A percentile compares a stretch with the other conserved stretches of the same genome.
Conservation (phyloP, 2,797 vertebrate species). For the Danio jaintianensis region DNA sequence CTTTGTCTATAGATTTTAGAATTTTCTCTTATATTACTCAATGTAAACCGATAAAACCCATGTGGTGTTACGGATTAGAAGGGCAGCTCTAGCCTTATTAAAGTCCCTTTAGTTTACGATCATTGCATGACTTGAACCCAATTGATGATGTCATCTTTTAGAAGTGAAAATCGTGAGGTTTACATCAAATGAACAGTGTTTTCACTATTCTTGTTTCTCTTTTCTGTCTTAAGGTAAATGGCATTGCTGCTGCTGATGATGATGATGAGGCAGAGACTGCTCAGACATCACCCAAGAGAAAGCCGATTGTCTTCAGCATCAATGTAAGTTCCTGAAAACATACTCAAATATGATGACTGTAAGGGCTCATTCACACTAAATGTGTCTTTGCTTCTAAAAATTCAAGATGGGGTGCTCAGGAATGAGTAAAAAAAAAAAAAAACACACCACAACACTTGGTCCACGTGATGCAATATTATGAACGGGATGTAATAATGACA, state of each 20-base stretch:
- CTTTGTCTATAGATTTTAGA: neutral
- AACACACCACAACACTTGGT: no score
- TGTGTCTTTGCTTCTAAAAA: no score
- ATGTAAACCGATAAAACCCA: neutral
- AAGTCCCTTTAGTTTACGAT: neutral
- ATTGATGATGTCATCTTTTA: neutral
- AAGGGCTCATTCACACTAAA: no score
- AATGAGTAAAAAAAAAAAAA: no score
- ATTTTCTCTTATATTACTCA: neutral
- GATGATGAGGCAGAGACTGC: slow-evolving; percentile 44
- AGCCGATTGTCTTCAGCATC: slow-evolving; percentile 73
- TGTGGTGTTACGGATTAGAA: neutral
- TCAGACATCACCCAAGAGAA: slow-evolving; percentile 65
- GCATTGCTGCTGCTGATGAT: slow-evolving; percentile 50
- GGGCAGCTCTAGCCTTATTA: neutral
- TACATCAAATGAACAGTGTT: slow-evolving; percentile 50
- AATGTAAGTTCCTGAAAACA: slow-evolving; percentile 69
- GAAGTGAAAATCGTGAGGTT: neutral
- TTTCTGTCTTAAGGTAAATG: slow-evolving; percentile 65
- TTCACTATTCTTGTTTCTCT: slow-evolving; percentile 37
- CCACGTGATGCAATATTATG: no score
- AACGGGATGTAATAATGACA: no score
- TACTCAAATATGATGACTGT: neutral
- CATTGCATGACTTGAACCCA: neutral
- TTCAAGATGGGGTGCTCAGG: no score